Conservation (phyloP, 1,140 invertebrate species). For the Lepeophtheirus salmonis region DNA sequence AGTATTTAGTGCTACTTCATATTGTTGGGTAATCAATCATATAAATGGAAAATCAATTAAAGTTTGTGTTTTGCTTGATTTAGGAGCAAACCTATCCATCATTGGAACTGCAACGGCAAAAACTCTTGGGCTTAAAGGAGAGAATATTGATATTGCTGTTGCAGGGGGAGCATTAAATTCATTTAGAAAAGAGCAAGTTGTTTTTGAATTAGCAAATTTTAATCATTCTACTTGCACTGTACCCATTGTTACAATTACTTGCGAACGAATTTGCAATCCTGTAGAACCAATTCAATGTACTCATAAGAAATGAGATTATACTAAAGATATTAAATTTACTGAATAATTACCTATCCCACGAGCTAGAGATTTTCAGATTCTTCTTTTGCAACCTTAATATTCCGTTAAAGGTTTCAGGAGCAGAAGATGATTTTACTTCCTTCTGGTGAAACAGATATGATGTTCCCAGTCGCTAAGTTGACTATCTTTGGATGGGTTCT, state of each 20-base stretch:
- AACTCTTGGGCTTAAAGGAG: neutral
- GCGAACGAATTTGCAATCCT: neutral
- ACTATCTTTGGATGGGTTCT: conserved; percentile 3
- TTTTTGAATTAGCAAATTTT: neutral
- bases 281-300: neutral
- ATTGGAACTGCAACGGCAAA: neutral
- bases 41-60: neutral
- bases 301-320: neutral
- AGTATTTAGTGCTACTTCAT: neutral
- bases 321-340: conserved; percentile 2
- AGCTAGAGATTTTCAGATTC: neutral
- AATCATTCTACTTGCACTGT: neutral
- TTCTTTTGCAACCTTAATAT: neutral
- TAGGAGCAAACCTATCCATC: neutral
- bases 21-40: neutral
- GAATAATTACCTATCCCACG: neutral
- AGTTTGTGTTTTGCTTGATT: conserved; percentile 1
- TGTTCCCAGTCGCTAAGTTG: neutral
- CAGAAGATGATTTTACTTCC: neutral
- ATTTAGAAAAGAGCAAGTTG: neutral
- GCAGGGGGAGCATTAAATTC: neutral
- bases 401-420: neutral
- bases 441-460: neutral
- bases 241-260: neutral
- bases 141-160: neutral